These are phyloP conservation scores for Melanotaenia nigrans DNA, from an alignment of 2,797 vertebrate genomes.

Conservation along the genomic window DNA sequence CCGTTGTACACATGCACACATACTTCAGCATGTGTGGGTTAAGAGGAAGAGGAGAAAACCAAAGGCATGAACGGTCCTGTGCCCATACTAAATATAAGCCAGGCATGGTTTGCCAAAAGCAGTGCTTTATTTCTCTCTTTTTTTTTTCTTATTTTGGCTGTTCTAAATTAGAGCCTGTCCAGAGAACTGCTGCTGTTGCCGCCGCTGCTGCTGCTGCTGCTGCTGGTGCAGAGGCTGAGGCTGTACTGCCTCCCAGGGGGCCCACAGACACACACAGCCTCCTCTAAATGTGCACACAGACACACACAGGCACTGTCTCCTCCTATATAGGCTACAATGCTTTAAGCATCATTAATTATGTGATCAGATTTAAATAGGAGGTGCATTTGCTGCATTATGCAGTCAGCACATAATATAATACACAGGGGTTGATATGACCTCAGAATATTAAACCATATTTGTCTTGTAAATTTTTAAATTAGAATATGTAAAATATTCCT, in stretches of 20 bases:
- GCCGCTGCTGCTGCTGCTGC: constrained; percentile 49
- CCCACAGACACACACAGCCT: constrained; percentile 53
- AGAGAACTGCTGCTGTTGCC: constrained; percentile 51
- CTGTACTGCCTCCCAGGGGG: constrained; percentile 75
- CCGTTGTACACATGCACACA: constrained; percentile 38
- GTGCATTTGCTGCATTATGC: constrained; percentile 47
- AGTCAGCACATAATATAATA: constrained; percentile 33
- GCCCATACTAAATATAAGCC: constrained; percentile 84
- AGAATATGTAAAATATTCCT: constrained; percentile 17
- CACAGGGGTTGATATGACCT: constrained; percentile 26
- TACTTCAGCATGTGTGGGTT: constrained; percentile 76
- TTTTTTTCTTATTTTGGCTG: constrained; percentile 75
- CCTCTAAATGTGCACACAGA: constrained; percentile 27
- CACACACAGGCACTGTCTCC: constrained; percentile 38
- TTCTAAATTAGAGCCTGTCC: constrained; percentile 78
- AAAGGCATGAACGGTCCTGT: constrained; percentile 79
- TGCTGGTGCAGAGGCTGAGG: constrained; percentile 66
- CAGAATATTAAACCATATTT: constrained; percentile 30
- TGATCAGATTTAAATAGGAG: constrained; percentile 71
- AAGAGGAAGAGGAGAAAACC: constrained; percentile 79
- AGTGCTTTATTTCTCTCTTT: constrained; percentile 69
- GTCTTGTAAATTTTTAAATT: constrained; percentile 11
- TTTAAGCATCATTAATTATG: constrained; percentile 76
- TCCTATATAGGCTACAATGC: constrained; percentile 52
- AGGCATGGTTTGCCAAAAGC: constrained; percentile 81